A percentile compares a stretch with the other conserved stretches of the same genome.
Evolutionary conservation across 2,797 vertebrate genomes (phyloP).

Genomic region (Dromococcyx pavoninus): DNA sequence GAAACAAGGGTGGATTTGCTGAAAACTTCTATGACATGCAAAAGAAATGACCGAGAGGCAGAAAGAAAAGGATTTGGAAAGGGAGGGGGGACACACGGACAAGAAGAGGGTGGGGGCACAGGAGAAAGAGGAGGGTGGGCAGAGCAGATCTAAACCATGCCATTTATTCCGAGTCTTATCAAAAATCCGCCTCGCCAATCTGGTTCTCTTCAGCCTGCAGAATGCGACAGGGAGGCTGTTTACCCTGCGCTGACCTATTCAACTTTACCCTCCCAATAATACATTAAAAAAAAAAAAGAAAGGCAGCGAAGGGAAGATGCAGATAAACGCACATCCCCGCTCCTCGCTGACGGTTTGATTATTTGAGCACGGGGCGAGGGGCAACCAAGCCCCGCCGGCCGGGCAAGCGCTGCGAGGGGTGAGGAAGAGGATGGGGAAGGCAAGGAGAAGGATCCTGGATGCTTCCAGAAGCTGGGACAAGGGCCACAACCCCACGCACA

Average conservation of each 20-base stretch:
- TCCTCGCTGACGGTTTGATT: constrained; percentile 72
- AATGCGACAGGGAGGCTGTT: constrained; percentile 65
- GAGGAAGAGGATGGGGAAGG: constrained; percentile 1
- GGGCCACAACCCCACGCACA: not conserved
- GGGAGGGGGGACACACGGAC: not conserved
- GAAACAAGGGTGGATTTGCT: not conserved
- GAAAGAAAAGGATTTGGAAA: not conserved
- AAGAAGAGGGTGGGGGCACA: not conserved
- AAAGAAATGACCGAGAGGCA: not conserved
- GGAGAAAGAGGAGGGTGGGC: not conserved
- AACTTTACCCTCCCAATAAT: constrained; percentile 72
- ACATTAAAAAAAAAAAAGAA: constrained; percentile 48
- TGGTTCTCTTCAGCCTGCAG: constrained; percentile 63
- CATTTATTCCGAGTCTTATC: constrained; percentile 55
- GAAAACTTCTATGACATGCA: not conserved
- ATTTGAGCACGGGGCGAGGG: constrained; percentile 62
- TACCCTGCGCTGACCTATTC: constrained; percentile 73
- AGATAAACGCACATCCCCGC: constrained; percentile 62
- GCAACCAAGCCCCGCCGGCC: not conserved
- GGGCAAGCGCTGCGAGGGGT: not conserved
- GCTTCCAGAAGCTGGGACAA: not conserved
- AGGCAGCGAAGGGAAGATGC: not conserved
- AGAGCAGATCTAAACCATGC: constrained; percentile 38
- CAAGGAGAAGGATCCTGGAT: constrained; percentile 9
- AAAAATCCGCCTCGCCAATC: constrained; percentile 27